Percentiles rank a stretch among this genome's conserved stretches.
These are phyloP conservation scores for Grantiella picta DNA, from an alignment of 2,113 vertebrate genomes.

Conservation along the genomic window DNA sequence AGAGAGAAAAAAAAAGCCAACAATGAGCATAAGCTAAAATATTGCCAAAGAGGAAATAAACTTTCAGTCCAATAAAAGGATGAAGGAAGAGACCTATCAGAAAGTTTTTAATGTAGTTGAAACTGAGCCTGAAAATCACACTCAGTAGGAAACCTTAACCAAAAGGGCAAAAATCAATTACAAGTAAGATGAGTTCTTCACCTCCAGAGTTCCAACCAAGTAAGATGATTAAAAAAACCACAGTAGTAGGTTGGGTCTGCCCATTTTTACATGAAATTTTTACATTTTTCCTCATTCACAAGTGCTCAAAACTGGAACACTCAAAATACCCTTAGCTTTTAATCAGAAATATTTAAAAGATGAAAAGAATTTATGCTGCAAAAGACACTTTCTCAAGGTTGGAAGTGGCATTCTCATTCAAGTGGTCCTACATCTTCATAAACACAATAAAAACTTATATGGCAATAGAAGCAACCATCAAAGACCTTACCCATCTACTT, in stretches of 20 bases:
- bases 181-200: slow-evolving; percentile 47
- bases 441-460: neutral
- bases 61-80: neutral
- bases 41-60: neutral
- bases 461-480: neutral
- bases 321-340: neutral
- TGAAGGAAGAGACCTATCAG: neutral
- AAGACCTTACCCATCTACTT: neutral
- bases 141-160: slow-evolving; percentile 21
- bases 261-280: neutral
- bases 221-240: slow-evolving; percentile 51
- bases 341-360: neutral
- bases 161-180: slow-evolving; percentile 60
- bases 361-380: neutral
- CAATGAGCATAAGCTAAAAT: neutral
- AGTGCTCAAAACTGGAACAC: neutral
- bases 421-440: neutral
- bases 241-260: neutral
- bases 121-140: slow-evolving; percentile 12
- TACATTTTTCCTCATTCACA: neutral
- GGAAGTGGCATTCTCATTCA: neutral
- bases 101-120: slow-evolving; percentile 35
- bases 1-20: neutral
- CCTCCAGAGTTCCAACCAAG: slow-evolving; percentile 50
- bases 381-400: neutral